These are phyloP conservation scores for Pachycephus smyrnensis DNA, from an alignment of 2,888 invertebrate genomes.

Conservation along the genomic window DNA sequence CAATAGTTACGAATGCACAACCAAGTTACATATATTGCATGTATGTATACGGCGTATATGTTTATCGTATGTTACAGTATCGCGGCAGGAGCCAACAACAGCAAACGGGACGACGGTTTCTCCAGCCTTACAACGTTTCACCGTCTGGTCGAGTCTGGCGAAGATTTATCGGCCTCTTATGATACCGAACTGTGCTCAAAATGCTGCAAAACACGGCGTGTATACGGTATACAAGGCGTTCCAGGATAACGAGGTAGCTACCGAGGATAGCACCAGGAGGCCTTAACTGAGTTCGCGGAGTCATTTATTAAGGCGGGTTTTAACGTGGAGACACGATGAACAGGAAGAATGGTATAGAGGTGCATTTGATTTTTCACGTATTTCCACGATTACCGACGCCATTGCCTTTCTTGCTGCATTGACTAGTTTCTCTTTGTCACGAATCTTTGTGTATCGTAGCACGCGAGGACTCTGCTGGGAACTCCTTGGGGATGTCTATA, in stretches of 20 bases:
- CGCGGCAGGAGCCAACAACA: background rate
- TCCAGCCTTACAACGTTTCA: background rate
- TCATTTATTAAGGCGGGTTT: slow-evolving; percentile 58
- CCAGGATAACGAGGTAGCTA: slow-evolving; percentile 64
- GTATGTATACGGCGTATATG: background rate
- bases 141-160: slow-evolving; percentile 15
- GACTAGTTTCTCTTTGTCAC: background rate
- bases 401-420: background rate
- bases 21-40: background rate
- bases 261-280: slow-evolving; percentile 56
- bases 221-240: slow-evolving; percentile 45
- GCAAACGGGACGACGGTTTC: background rate
- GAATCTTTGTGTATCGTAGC: background rate
- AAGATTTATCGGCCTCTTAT: slow-evolving; percentile 63
- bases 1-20: background rate
- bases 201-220: slow-evolving; percentile 61
- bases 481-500: background rate
- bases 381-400: background rate
- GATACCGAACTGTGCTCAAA: slow-evolving; percentile 63
- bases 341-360: background rate
- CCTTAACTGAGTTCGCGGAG: slow-evolving; percentile 32
- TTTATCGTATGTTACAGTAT: background rate
- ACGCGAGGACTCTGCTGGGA: background rate
- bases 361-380: background rate
- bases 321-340: slow-evolving; percentile 37